Evolutionary conservation across 1,140 invertebrate genomes (phyloP).

Genomic region (Gryon sp.): DNA sequence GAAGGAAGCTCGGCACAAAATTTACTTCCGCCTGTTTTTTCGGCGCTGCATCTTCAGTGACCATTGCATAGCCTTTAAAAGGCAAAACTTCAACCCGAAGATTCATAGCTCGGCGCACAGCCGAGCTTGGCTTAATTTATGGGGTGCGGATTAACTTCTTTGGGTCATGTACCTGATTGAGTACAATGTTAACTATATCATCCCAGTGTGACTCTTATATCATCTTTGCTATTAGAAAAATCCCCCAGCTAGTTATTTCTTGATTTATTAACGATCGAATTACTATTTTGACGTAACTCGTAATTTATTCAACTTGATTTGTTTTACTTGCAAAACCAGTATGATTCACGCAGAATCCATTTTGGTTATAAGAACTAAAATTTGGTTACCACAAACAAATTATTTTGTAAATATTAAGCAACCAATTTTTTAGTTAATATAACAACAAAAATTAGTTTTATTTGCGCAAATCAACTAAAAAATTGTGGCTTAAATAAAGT

Average conservation of each 20-base stretch:
- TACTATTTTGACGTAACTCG: constrained; percentile 26
- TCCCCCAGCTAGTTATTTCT: constrained; percentile 1
- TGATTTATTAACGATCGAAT: constrained; percentile 30
- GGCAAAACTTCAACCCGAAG: constrained; percentile 28
- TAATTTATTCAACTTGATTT: not conserved
- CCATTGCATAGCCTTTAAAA: constrained; percentile 34
- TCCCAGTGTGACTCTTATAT: constrained; percentile 26
- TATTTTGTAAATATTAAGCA: too few species aligned
- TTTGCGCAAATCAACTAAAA: too few species aligned
- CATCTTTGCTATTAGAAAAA: constrained; percentile 13
- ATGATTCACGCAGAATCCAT: too few species aligned
- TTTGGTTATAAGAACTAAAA: too few species aligned
- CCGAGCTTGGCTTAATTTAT: constrained; percentile 52
- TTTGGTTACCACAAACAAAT: too few species aligned
- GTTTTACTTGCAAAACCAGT: not conserved
- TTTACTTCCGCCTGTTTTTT: constrained; percentile 15
- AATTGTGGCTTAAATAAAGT: too few species aligned
- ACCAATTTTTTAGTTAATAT: too few species aligned
- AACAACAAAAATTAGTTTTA: too few species aligned
- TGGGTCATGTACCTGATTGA: constrained; percentile 27
- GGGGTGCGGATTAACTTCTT: constrained; percentile 60
- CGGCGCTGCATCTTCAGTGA: constrained; percentile 30
- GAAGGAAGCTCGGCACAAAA: constrained; percentile 30
- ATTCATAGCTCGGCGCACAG: constrained; percentile 39
- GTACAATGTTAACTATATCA: constrained; percentile 54